Percentiles rank a stretch among this genome's conserved stretches.
Evolutionary conservation across 1,140 invertebrate species (phyloP).

Genomic region (Tetramorium simillimum): DNA sequence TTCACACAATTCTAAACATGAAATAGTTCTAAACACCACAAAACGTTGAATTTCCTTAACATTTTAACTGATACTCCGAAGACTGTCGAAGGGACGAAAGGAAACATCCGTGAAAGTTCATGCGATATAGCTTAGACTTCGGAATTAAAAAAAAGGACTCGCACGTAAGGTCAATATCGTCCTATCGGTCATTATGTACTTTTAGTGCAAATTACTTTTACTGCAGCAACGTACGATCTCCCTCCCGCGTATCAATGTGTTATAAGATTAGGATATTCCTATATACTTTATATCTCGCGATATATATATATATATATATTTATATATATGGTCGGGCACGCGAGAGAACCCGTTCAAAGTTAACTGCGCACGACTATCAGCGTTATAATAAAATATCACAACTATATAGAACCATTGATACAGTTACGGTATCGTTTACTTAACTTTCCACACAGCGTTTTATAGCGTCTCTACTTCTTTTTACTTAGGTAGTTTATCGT

Average conservation of each 20-base stretch:
- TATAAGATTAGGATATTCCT: constrained; percentile 43
- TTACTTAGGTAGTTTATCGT: constrained; percentile 45
- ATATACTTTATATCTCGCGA: constrained; percentile 42
- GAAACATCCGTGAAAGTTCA: constrained; percentile 11
- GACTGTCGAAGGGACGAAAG: not conserved
- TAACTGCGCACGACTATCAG: constrained; percentile 61
- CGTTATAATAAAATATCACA: constrained; percentile 84
- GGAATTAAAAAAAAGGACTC: constrained; percentile 20
- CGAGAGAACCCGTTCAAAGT: constrained; percentile 45
- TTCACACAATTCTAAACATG: not conserved
- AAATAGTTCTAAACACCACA: not conserved
- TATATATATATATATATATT: constrained; percentile 5
- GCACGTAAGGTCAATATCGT: not conserved
- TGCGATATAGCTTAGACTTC: constrained; percentile 2
- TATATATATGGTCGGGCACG: constrained; percentile 36
- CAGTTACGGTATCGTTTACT: constrained; percentile 78
- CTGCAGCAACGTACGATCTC: constrained; percentile 16
- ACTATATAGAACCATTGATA: constrained; percentile 83
- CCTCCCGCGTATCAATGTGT: constrained; percentile 12
- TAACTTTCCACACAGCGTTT: constrained; percentile 52
- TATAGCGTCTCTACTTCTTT: constrained; percentile 40
- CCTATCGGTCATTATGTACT: constrained; percentile 2
- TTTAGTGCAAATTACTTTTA: constrained; percentile 30
- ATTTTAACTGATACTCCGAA: not conserved
- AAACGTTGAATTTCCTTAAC: not conserved